Evolutionary conservation across 2,888 invertebrate species (phyloP).

Genomic region (Drosophila borealis): DNA sequence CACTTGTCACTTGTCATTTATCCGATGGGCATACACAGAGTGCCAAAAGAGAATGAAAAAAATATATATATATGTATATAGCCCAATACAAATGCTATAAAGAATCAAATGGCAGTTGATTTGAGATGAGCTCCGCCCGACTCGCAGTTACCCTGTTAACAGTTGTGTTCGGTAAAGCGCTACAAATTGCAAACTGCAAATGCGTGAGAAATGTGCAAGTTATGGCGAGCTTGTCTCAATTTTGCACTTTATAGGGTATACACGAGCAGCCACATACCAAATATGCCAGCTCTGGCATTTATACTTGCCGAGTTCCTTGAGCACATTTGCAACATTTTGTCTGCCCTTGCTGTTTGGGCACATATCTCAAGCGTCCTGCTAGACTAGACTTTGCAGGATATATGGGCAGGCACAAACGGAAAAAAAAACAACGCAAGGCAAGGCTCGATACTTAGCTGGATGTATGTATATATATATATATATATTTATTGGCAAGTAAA

Average conservation of each 20-base stretch:
- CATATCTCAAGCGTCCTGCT: background rate
- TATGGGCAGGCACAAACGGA: background rate
- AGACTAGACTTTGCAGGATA: constrained; percentile 1
- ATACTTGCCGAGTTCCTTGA: background rate
- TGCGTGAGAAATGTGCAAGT: too few relatives aligned
- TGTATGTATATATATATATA: constrained; percentile 2
- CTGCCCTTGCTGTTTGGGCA: too few relatives aligned
- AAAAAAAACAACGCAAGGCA: constrained; percentile 4
- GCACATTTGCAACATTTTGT: background rate
- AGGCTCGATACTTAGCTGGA: constrained; percentile 24
- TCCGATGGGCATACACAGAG: constrained; percentile 17
- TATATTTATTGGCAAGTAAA: constrained; percentile 2
- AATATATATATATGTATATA: too few relatives aligned
- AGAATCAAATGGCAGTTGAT: background rate
- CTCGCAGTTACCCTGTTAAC: background rate
- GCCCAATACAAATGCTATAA: constrained; percentile 3
- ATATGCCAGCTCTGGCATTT: background rate
- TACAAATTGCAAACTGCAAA: too few relatives aligned
- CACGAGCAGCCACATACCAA: background rate
- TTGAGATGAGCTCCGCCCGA: background rate
- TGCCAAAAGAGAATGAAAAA: background rate
- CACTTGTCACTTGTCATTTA: constrained; percentile 40
- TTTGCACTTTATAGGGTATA: background rate
- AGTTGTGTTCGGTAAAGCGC: background rate
- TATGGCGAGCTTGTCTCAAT: too few relatives aligned